Evolutionary conservation across 2,113 vertebrate species (phyloP).

Genomic region (Mustelus asterias): DNA sequence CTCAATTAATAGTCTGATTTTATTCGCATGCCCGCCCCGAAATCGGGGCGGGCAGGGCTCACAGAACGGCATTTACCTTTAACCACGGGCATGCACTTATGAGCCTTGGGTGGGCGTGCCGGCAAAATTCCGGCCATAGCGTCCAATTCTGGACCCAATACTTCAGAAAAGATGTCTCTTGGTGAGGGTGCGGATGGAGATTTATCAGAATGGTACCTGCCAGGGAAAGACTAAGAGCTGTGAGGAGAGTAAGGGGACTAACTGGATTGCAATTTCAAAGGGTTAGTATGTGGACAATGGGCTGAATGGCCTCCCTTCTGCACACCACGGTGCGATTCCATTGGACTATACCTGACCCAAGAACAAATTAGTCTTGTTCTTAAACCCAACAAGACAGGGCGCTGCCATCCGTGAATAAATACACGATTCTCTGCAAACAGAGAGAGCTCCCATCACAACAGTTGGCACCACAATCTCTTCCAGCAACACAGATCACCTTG

Average conservation of each 20-base stretch:
- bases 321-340: background rate
- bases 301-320: background rate
- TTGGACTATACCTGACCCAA: no score
- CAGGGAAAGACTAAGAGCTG: background rate
- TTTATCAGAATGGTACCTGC: background rate
- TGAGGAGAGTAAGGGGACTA: background rate
- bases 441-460: background rate
- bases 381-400: background rate
- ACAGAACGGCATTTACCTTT: no score
- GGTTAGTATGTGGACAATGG: background rate
- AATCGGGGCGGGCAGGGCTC: no score
- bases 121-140: background rate
- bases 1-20: background rate
- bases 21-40: no score
- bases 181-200: background rate
- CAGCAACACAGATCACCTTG: background rate
- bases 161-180: background rate
- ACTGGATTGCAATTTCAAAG: background rate
- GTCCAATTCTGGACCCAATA: background rate
- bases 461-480: background rate
- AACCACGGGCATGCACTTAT: no score
- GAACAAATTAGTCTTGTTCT: background rate
- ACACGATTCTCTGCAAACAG: background rate
- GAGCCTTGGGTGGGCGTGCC: no score
- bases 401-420: background rate